These are phyloP conservation scores for Hippolais icterina DNA, from an alignment of 2,113 vertebrate genomes.

Conservation along the genomic window DNA sequence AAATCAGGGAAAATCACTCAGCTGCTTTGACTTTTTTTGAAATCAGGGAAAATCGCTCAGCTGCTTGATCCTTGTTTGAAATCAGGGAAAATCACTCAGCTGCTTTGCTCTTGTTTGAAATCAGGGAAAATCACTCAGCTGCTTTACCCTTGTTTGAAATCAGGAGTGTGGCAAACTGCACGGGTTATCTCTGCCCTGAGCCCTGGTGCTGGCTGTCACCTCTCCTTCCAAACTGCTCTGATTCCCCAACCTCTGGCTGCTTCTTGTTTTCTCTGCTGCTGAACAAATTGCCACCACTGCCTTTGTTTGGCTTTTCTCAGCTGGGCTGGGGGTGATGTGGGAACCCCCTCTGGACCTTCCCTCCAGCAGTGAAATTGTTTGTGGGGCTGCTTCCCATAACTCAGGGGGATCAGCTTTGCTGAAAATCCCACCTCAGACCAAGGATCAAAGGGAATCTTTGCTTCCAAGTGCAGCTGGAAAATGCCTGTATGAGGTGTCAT, in stretches of 20 bases:
- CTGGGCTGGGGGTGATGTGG: neutral
- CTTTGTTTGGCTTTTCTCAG: neutral
- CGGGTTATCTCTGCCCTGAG: neutral
- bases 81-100: neutral
- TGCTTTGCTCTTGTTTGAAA: neutral
- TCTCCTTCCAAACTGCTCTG: neutral
- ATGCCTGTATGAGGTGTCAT: neutral
- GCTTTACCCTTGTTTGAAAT: neutral
- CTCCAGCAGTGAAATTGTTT: fast-evolving
- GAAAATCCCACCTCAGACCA: neutral
- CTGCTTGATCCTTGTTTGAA: neutral
- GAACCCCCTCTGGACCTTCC: neutral
- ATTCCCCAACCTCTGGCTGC: neutral
- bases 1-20: neutral
- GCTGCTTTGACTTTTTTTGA: neutral
- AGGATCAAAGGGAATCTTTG: neutral
- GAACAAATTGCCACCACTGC: neutral
- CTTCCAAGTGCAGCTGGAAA: neutral
- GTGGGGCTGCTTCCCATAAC: neutral
- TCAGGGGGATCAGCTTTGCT: neutral
- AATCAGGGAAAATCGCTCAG: too few species aligned
- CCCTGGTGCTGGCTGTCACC: neutral
- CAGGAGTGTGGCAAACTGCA: neutral
- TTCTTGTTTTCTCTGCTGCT: neutral
- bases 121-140: neutral